Conservation (phyloP, 2,797 vertebrate species). For the Syngnathus rostellatus region DNA sequence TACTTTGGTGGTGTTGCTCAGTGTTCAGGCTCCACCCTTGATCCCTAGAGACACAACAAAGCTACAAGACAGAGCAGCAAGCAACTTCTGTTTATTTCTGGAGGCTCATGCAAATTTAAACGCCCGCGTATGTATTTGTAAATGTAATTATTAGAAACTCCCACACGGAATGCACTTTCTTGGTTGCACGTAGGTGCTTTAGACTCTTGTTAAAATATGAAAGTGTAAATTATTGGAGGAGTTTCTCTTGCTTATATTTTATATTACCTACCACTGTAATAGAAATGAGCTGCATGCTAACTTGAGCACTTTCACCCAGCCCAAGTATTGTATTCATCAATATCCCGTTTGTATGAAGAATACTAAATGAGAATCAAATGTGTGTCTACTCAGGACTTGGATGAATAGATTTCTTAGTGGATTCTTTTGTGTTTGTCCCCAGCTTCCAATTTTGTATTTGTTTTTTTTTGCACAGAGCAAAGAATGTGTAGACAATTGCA, state of each 20-base stretch:
- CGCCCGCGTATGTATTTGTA: slow-evolving; percentile 1
- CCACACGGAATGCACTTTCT: no score
- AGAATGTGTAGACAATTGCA: slow-evolving; percentile 53
- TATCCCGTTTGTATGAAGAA: no score
- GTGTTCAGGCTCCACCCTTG: slow-evolving; percentile 35
- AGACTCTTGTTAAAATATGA: no score
- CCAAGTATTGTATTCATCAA: no score
- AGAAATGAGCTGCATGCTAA: no score
- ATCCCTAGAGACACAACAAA: slow-evolving; percentile 51
- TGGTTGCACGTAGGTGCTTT: no score
- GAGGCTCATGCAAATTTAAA: slow-evolving; percentile 51
- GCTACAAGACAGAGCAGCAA: slow-evolving; percentile 43
- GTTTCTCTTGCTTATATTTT: no score
- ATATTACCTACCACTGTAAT: no score
- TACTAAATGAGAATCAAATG: background rate
- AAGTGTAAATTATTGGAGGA: no score
- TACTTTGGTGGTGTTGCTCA: slow-evolving; percentile 15
- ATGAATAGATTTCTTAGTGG: slow-evolving; percentile 65
- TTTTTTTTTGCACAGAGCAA: slow-evolving; percentile 40
- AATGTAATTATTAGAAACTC: no score
- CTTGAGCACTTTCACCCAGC: no score
- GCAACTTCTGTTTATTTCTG: slow-evolving; percentile 47
- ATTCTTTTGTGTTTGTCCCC: slow-evolving; percentile 50
- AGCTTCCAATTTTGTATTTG: slow-evolving; percentile 20
- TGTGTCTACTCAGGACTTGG: slow-evolving; percentile 48